Percentiles rank a stretch among this genome's conserved stretches.
phyloP scores from a whole-genome alignment of 2,888 invertebrate genomes.

The Pemphredon lugubris region DNA sequence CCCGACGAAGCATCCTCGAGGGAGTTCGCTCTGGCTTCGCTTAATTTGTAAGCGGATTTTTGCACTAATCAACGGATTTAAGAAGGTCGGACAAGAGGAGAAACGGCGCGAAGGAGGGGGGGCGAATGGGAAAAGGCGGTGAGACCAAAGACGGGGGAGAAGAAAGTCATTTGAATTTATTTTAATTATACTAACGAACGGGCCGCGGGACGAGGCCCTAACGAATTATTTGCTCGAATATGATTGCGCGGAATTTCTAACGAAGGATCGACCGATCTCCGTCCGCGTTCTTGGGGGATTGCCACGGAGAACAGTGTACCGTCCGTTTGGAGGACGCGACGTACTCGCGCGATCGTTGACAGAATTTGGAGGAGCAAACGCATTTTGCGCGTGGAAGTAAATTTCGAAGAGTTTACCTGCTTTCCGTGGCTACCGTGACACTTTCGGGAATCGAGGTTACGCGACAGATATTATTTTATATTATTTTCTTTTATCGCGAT shows the following conservation, averaged over 20 bases:
- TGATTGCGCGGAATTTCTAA: conserved; percentile 78
- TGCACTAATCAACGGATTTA: conserved; percentile 80
- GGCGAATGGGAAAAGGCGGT: conserved; percentile 12
- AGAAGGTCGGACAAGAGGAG: conserved; percentile 64
- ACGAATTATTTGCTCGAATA: conserved; percentile 81
- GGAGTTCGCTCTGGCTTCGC: conserved; percentile 73
- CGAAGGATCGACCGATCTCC: conserved; percentile 72
- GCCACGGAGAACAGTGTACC: neutral
- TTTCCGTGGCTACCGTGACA: no score
- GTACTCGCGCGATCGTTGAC: no score
- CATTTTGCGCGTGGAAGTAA: no score
- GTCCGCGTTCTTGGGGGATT: conserved; percentile 26
- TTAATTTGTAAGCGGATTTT: conserved; percentile 81
- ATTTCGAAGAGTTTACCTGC: no score
- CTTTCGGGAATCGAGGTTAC: no score
- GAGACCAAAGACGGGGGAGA: conserved; percentile 71
- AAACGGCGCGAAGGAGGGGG: neutral
- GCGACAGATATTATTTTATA: no score
- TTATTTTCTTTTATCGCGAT: no score
- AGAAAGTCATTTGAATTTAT: conserved; percentile 81
- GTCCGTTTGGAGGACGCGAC: no score
- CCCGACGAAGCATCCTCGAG: conserved; percentile 34
- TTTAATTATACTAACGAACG: conserved; percentile 81
- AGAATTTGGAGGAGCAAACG: no score
- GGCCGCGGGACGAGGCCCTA: conserved; percentile 73